phyloP scores from a whole-genome alignment of 1,140 invertebrate species.

The Bombus huntii region DNA sequence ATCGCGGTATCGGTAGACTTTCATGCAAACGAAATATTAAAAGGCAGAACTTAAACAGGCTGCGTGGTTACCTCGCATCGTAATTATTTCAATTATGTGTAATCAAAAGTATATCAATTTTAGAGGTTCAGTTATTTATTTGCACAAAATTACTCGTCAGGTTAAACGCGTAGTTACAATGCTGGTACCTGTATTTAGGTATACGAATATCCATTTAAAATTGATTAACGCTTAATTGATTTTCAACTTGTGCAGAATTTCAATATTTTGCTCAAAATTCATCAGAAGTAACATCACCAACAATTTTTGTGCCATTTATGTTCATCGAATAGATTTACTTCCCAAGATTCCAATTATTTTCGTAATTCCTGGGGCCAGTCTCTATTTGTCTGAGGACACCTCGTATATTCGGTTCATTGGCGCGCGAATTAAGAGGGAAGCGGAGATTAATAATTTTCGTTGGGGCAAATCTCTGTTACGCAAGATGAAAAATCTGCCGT shows the following conservation, averaged over 20 bases:
- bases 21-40: background rate
- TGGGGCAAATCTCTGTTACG: background rate
- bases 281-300: too few species aligned
- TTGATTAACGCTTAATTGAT: too few species aligned
- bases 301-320: too few species aligned
- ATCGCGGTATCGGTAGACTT: background rate
- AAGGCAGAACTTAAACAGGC: background rate
- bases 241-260: too few species aligned
- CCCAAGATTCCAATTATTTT: slow-evolving; percentile 1
- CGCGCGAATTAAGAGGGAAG: slow-evolving; percentile 19
- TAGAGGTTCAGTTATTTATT: background rate
- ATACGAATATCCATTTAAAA: background rate
- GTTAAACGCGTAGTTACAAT: background rate
- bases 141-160: background rate
- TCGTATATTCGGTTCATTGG: background rate
- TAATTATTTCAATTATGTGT: background rate
- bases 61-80: background rate
- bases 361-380: background rate
- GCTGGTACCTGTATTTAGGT: background rate
- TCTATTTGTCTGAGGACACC: background rate
- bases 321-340: background rate
- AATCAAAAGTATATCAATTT: background rate
- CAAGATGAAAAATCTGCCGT: background rate
- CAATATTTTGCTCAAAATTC: too few species aligned
- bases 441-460: slow-evolving; percentile 26